A percentile compares a stretch with the other conserved stretches of the same genome.
phyloP scores from a whole-genome alignment of 2,888 invertebrate species.

The Dichetophora obliterata region DNA sequence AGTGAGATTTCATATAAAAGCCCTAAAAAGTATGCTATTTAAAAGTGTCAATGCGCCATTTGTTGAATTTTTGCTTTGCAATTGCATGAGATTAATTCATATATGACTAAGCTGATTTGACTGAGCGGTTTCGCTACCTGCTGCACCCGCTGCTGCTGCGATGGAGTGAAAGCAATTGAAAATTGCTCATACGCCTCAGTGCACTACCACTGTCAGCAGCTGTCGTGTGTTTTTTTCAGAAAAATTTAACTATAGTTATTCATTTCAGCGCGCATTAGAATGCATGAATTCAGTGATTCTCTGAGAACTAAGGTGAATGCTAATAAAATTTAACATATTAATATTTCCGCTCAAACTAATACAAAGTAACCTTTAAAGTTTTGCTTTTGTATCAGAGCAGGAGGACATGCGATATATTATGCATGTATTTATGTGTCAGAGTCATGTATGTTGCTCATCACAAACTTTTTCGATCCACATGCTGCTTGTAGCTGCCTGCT shows the following conservation, averaged over 20 bases:
- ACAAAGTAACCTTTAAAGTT: neutral
- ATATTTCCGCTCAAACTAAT: neutral
- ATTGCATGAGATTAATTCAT: constrained; percentile 1
- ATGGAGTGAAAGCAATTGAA: neutral
- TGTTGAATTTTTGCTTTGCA: constrained; percentile 16
- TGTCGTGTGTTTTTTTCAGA: neutral
- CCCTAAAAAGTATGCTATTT: neutral
- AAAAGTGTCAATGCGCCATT: constrained; percentile 11
- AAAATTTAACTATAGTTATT: neutral
- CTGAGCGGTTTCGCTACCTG: neutral
- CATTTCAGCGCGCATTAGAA: neutral
- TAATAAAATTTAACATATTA: neutral
- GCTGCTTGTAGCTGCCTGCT: neutral
- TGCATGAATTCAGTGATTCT: constrained; percentile 5
- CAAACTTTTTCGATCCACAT: neutral
- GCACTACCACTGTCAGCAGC: neutral
- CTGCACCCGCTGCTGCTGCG: neutral
- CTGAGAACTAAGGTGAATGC: neutral
- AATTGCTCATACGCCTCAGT: constrained; percentile 14
- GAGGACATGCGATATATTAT: neutral
- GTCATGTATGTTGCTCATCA: neutral
- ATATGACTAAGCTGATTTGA: constrained; percentile 20
- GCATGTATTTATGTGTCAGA: too few relatives aligned
- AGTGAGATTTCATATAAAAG: neutral
- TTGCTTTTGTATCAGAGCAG: neutral